These are phyloP conservation scores for Sarcophaga caerulescens DNA, from an alignment of 2,888 invertebrate species.

Conservation along the genomic window DNA sequence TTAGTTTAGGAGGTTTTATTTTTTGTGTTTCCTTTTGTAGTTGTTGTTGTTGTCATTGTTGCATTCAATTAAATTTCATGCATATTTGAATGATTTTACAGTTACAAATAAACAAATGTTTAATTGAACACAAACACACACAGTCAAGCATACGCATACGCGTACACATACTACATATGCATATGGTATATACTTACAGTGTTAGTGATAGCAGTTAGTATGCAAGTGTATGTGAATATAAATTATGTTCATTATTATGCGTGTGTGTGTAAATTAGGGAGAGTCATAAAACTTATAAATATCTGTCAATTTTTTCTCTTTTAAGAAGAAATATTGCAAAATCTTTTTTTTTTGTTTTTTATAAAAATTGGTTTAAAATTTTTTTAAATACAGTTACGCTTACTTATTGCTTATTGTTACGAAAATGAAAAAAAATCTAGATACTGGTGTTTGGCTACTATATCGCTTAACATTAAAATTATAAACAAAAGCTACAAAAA, in stretches of 20 bases:
- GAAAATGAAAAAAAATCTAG: too few species aligned
- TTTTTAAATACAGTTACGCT: too few species aligned
- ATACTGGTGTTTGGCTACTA: too few species aligned
- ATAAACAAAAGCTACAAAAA: too few species aligned
- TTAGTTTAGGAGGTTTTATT: too few species aligned
- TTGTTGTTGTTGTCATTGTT: slow-evolving; percentile 6
- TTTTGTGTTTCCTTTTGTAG: too few species aligned
- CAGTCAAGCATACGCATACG: background rate
- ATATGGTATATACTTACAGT: background rate
- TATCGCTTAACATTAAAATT: too few species aligned
- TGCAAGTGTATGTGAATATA: background rate
- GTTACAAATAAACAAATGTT: slow-evolving; percentile 24
- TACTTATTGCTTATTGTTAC: too few species aligned
- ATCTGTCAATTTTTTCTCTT: background rate
- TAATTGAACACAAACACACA: slow-evolving; percentile 4
- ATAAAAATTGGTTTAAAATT: too few species aligned
- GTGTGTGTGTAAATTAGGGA: slow-evolving; percentile 9
- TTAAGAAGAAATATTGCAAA: too few species aligned
- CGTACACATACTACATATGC: background rate
- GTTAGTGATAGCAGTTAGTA: background rate
- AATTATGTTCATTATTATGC: background rate
- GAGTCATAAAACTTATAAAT: background rate
- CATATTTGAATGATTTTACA: slow-evolving; percentile 46
- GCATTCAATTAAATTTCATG: slow-evolving; percentile 59
- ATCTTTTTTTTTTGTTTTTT: too few species aligned